Evolutionary conservation across 2,113 vertebrate species (phyloP), one percentile per base, ranked within the genome.

Genomic region (Aspidoscelis tigris): DNA sequence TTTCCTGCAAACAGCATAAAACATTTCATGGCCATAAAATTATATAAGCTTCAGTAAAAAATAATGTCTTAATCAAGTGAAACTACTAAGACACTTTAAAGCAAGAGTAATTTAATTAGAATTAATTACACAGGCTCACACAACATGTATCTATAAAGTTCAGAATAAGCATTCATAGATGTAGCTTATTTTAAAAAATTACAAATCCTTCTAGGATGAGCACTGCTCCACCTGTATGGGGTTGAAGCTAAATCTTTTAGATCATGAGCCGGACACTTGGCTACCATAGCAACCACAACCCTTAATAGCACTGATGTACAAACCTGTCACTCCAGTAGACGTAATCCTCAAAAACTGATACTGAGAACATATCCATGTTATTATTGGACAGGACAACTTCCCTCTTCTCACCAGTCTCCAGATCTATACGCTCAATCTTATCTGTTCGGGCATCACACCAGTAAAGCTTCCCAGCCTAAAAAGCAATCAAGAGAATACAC

Each of bases 331-430:
- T 99, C 98, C 98, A 99, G 91, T 99, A 99, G 83, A 99, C 98
- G 95, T 98, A 98, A 43, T 96, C 97, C 93, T 99, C 98, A 5
- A 99, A 99, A 5, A 99, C 98, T 0, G 98, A 99, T 33, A 99
- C 98, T 0, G 98, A 98, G 93, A 99, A 99, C 98, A 99, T 99
- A 95, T 99, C 98, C 98, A 99, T 99, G 95, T 99, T 99, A 91
- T 99, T 98, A 95, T 93, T 98, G 88, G 96, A 95, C 81, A 99
- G 95, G 43, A 99, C 98, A 3, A 98, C 95, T 93, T 99, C 97
- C 0, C 98, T 90, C 96, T 98, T 97, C 88, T 98, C 97, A 0
- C 98, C 98, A 0, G 98, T 99, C 93, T 99, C 98, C 89, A 99
- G 93, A 93, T 99, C 97, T 0, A 99, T 98, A 1, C 98, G 96